Base-by-base conservation (phyloP, 2,888 invertebrate species). In the Dyspetes luteomarginatus region DNA sequence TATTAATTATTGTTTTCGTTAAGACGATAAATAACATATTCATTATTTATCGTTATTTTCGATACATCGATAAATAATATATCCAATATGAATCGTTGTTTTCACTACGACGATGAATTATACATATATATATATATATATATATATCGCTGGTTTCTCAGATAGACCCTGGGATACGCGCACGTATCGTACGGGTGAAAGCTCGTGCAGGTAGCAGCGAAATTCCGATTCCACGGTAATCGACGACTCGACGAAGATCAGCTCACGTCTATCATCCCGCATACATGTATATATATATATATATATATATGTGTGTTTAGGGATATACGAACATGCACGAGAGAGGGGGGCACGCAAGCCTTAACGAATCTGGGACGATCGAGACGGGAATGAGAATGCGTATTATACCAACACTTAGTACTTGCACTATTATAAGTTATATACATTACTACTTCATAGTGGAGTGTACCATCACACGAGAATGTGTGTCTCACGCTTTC, bases 401-500 rank as follows among this genome's bases (percentile, higher is more conserved):
- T 56, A 71, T 80, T 75, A 75, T 75, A 71, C 36, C 50, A 28
- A 12, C 19, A n/a, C 56, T 64, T 30, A 36, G 48, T 36, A n/a
- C n/a, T n/a, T n/a, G n/a, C 7, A 9, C 7, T 45, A 62, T 72
- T 65, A 65, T 36, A 48, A n/a, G 28, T 48, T 36, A 36, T 55
- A 41, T 22, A 52, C 58, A 73, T 52, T n/a, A 68, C 67, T 28
- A 26, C 24, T 55, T 48, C 30, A 36, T 45, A 55, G 69, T 71
- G 65, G 69, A 75, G 19, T 45, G 7, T 58, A 45, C 41, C 50
- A 50, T 62, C 36, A 62, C 15, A 50, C 79, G 43, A 50, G 79
- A 80, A 58, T 60, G 64, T 69, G 73, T 73, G 79, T 75, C 79
- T 80, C 79, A 80, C 79, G 79, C 79, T 80, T 80, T 80, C 69